Base-by-base conservation (phyloP, 1,140 invertebrate genomes). In the Neotoxoptera formosana region DNA sequence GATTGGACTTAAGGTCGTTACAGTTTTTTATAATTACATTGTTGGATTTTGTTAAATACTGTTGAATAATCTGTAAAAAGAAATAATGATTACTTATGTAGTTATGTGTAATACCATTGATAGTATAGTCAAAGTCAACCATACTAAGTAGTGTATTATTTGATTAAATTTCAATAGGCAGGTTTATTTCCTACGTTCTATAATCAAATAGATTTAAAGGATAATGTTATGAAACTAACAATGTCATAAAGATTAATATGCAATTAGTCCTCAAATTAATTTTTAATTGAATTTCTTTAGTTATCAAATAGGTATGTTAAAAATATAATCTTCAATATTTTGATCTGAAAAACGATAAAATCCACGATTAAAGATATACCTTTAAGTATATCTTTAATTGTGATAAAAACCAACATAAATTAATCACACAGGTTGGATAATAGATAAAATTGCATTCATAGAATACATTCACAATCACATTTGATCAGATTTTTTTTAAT, bases 401-500 rank as follows among this genome's bases (percentile, higher is more conserved):
- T n/a, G n/a, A n/a, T n/a, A 56, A 56, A 21, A 34, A 23, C 41
- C 9, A 23, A 25, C 4, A 56, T 21, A 36, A 90, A 90, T 56
- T 56, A 90, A 41, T 41, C 14, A 56, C 3, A 56, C 8, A 48
- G 9, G 20, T 48, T 25, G 9, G 2, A 47, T 11, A 48, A 45
- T 87, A 30, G 7, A 21, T 4, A 83, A 0, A 45, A 25, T 25
- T 25, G 25, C 23, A 56, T 56, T 23, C 2, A 67, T 67, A 4
- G n/a, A n/a, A n/a, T 76, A 91, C 90, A 83, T 83, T 91, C 90
- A 23, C 0, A 7, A 20, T 83, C 45, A 81, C 83, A 91, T 11
- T 91, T 47, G 2, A 48, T 47, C 11, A 91, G 47, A 48, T 83
- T 45, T 48, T 36, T 3, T 83, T 91, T 91, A 0, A 81, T n/a